These are phyloP conservation scores for Clarias batrachus DNA, from an alignment of 2,113 vertebrate genomes.

Conservation along the genomic window DNA sequence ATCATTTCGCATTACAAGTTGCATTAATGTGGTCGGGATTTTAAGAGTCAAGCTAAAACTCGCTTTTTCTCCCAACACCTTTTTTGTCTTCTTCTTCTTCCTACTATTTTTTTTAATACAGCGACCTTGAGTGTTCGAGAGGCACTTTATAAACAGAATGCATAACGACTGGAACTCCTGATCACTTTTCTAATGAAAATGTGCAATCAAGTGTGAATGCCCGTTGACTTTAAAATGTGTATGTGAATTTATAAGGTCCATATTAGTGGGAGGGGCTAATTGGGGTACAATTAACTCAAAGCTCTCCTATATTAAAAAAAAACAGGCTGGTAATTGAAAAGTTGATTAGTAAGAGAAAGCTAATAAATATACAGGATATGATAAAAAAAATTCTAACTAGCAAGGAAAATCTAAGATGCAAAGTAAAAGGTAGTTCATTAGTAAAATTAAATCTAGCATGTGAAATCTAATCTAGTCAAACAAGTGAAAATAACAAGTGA, in stretches of 20 bases:
- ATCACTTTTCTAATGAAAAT: slow-evolving; percentile 5
- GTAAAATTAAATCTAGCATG: not conserved
- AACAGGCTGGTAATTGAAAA: not conserved
- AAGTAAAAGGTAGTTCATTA: not conserved
- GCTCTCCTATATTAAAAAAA: too few species aligned
- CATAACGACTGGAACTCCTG: not conserved
- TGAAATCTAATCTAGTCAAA: not conserved
- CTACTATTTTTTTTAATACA: not conserved
- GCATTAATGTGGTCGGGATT: slow-evolving; percentile 8
- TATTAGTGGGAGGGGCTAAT: not conserved
- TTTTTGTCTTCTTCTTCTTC: not conserved
- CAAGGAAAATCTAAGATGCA: not conserved
- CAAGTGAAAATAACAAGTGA: not conserved
- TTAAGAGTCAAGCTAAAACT: not conserved
- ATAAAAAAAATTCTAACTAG: not conserved
- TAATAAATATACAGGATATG: too few species aligned
- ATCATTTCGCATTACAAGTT: not conserved
- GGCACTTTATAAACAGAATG: not conserved
- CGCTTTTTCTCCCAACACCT: not conserved
- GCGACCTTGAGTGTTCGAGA: too few species aligned
- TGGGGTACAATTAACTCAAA: too few species aligned
- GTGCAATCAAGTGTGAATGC: not conserved
- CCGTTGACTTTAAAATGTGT: not conserved
- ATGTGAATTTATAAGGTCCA: not conserved
- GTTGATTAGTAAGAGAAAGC: not conserved